Evolutionary conservation across 30 jellyfish, hydroid and myxozoan genomes (phyloP), one percentile per base, ranked within the genome.

Genomic region (Aurelia coerulea): DNA sequence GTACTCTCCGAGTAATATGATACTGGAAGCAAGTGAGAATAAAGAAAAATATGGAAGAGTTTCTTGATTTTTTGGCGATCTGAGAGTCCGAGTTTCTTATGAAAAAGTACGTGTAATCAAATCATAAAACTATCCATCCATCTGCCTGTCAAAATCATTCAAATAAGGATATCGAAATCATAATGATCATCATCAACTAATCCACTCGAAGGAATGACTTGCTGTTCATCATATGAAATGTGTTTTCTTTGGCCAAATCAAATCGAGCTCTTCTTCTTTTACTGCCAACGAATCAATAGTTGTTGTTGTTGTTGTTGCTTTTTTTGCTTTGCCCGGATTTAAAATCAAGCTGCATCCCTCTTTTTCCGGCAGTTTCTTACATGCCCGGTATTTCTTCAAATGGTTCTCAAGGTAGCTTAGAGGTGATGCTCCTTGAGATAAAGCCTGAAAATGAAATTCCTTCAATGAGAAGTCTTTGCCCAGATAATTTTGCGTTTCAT

Each of bases 381-480:
- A 90, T 16, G 67, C 88, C n/a, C 86, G 83, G 83, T 46, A 90
- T 35, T 90, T 90, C 90, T 90, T 77, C 65, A 83, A 35, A 53
- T 90, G 97, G 32, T 92, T 82, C 62, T 90, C 97, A 80, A 90
- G 62, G 18, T 79, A 90, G 51, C 97, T 90, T 2, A 90, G 75
- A 2, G 97, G 97, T 67, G 97, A 90, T 12, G 97, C 81, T 3
- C 96, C 97, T 75, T 90, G 97, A 12, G 98, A 86, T 29, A 95
- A 88, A 17, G 97, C 90, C 58, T 95, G 99, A 52, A 85, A 90
- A 72, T 95, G 99, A 76, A 95, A 95, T 41, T 95, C 99, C 81
- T 95, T 90, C 58, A 95, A 65, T 14, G 96, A 80, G 62, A 68
- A 95, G 0, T 62, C 56, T 14, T 78, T 81, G 23, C 97, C 98